Evolutionary conservation across 2,797 vertebrate genomes (phyloP).

Genomic region (Tapirus indicus): DNA sequence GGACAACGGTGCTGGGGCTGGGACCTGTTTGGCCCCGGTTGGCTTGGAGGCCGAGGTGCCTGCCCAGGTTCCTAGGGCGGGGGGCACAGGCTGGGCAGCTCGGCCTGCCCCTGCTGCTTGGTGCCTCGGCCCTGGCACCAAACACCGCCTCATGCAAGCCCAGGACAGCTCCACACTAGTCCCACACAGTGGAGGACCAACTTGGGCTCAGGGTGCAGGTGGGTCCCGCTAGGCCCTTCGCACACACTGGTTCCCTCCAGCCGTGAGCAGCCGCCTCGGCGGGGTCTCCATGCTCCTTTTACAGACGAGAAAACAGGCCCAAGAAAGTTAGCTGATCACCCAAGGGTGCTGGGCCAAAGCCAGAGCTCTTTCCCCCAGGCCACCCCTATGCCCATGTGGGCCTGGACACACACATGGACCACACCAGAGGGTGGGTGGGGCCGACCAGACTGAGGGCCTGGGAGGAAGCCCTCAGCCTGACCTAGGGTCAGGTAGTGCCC

Average conservation of each 20-base stretch:
- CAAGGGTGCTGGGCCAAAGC: rapidly evolving
- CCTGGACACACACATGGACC: rapidly evolving
- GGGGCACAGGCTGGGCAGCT: neutral
- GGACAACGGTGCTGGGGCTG: no score
- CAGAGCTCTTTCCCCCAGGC: neutral
- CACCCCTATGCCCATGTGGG: neutral
- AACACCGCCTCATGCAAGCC: no score
- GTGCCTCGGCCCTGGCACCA: neutral
- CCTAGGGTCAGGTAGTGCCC: neutral
- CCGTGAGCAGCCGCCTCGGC: rapidly evolving
- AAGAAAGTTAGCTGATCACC: rapidly evolving
- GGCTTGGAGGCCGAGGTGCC: rapidly evolving
- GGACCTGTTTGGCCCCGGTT: neutral
- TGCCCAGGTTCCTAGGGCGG: rapidly evolving
- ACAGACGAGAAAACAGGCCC: neutral
- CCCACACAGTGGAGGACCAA: rapidly evolving
- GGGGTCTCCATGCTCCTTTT: no score
- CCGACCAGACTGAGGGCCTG: neutral
- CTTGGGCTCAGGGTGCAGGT: rapidly evolving
- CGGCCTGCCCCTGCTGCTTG: no score
- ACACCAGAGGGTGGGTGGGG: neutral
- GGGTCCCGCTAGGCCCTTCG: neutral
- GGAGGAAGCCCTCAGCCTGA: neutral
- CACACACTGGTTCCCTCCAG: rapidly evolving
- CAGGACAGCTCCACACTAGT: neutral